phyloP scores from a whole-genome alignment of 1,140 invertebrate species.

The Dreissena rostriformis region DNA sequence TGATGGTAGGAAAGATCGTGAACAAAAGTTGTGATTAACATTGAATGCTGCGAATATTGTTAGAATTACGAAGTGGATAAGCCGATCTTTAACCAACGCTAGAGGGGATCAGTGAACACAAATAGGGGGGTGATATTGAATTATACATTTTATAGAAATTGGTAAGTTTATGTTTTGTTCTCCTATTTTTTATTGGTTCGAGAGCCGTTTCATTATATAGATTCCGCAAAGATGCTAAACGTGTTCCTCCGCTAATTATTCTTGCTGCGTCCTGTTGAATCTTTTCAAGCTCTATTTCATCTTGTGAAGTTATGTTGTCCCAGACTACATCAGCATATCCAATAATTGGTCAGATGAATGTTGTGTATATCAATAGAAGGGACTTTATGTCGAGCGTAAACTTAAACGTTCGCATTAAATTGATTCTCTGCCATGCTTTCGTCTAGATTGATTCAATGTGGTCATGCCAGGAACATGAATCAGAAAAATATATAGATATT shows the following conservation, averaged over 20 bases:
- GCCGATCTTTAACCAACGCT: background rate
- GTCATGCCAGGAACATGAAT: background rate
- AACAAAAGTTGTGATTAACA: conserved; percentile 8
- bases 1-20: background rate
- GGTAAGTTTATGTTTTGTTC: conserved; percentile 36
- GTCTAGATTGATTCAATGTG: conserved; percentile 31
- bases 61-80: conserved; percentile 3
- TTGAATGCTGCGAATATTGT: background rate
- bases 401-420: conserved; percentile 17
- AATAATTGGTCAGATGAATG: conserved; percentile 32
- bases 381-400: conserved; percentile 12
- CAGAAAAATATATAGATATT: background rate
- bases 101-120: conserved; percentile 6
- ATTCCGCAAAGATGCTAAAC: background rate
- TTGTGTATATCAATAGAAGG: conserved; percentile 43
- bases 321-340: conserved; percentile 53
- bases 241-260: conserved; percentile 43
- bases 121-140: background rate
- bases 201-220: conserved; percentile 20
- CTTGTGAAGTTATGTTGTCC: conserved; percentile 12
- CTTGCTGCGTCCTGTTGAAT: conserved; percentile 32
- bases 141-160: conserved; percentile 41
- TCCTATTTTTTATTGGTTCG: conserved; percentile 15
- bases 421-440: conserved; percentile 35
- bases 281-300: conserved; percentile 32